Percentiles rank a stretch among this genome's conserved stretches.
Conservation (phyloP, 2,797 vertebrate species). For the Mareca penelope region DNA sequence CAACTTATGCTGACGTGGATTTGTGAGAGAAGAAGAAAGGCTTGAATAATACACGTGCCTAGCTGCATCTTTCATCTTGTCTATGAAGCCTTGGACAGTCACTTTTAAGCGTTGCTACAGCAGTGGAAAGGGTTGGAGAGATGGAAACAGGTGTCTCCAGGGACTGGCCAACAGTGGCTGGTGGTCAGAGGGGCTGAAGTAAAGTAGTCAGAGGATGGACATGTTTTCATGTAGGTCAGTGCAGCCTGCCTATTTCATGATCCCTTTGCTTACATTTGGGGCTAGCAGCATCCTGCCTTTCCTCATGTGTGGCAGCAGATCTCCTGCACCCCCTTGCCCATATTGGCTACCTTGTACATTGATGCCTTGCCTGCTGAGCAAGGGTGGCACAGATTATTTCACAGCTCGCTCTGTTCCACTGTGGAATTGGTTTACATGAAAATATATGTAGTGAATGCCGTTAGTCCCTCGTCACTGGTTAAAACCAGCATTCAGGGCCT, state of each 20-base stretch:
- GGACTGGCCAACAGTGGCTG: neutral
- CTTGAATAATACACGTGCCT: neutral
- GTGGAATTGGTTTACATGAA: neutral
- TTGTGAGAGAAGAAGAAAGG: neutral
- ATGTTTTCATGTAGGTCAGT: neutral
- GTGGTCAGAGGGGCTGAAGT: neutral
- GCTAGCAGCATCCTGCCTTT: neutral
- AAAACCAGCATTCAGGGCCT: neutral
- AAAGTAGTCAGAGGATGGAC: neutral
- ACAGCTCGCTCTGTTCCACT: neutral
- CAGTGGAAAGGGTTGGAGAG: neutral
- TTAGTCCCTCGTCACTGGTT: neutral
- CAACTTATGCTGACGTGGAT: neutral
- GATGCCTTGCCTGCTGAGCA: neutral
- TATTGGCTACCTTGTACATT: neutral
- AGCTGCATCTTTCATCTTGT: neutral
- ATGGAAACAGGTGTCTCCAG: neutral
- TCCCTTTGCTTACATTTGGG: neutral
- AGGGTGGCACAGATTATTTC: rapidly evolving
- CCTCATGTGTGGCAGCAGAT: neutral
- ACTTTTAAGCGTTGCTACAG: neutral
- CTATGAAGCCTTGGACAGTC: neutral
- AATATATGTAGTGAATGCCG: rapidly evolving
- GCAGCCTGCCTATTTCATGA: neutral
- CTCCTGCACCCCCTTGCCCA: neutral